These are phyloP conservation scores for Tolmerus cingulatus DNA, from an alignment of 2,888 invertebrate species.

Conservation along the genomic window DNA sequence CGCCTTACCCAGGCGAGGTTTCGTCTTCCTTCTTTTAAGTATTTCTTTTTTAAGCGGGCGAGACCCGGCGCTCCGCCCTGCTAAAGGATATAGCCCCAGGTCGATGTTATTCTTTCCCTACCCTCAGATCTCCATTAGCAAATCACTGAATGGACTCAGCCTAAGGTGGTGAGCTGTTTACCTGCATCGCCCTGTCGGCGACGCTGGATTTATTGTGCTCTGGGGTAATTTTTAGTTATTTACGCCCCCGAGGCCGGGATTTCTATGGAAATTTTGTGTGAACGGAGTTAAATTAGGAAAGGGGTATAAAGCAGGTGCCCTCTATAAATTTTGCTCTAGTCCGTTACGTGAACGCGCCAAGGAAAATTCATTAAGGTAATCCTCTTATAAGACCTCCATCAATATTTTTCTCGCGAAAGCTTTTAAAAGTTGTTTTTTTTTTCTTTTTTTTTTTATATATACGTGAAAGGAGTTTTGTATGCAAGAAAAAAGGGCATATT, in stretches of 20 bases:
- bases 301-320: neutral
- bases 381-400: neutral
- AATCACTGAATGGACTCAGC: constrained; percentile 29
- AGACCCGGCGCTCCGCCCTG: neutral
- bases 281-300: neutral
- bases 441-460: neutral
- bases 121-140: constrained; percentile 34
- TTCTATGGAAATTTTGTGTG: neutral
- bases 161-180: constrained; percentile 21
- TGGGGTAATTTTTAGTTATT: neutral
- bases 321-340: neutral
- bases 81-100: neutral
- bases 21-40: neutral
- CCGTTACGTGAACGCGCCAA: neutral
- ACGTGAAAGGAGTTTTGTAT: neutral
- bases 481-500: neutral
- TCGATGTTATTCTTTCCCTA: neutral
- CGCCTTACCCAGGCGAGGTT: neutral
- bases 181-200: constrained; percentile 6
- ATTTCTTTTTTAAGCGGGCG: neutral
- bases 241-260: neutral
- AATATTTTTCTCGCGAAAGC: neutral
- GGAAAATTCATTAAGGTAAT: neutral
- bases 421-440: neutral
- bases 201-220: neutral